Evolutionary conservation across 2,888 invertebrate genomes (phyloP).

Genomic region (Iphiclides podalirius): DNA sequence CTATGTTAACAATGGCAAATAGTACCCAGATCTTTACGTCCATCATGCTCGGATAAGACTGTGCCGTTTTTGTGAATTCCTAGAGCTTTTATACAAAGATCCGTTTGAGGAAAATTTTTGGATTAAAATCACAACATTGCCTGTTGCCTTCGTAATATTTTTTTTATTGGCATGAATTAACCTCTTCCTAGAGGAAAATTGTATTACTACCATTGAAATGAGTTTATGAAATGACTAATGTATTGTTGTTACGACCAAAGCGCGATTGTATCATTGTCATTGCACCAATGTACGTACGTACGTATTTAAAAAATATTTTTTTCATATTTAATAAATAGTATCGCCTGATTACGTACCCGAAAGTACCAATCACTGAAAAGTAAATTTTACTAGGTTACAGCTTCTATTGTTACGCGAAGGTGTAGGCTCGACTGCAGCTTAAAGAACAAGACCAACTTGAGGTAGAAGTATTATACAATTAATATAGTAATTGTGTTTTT

Average conservation of each 20-base stretch:
- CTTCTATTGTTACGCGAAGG: no score
- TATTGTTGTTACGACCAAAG: neutral
- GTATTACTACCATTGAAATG: conserved; percentile 40
- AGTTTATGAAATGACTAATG: conserved; percentile 20
- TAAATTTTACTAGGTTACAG: no score
- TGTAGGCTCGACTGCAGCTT: no score
- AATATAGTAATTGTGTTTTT: no score
- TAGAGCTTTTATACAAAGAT: conserved; percentile 51
- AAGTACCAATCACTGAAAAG: no score
- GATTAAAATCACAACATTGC: conserved; percentile 44
- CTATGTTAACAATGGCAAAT: conserved; percentile 41
- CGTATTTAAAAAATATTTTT: no score
- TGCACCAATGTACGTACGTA: neutral
- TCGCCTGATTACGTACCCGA: no score
- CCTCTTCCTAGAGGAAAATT: conserved; percentile 68
- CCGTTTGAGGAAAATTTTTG: conserved; percentile 57
- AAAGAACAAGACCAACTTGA: no score
- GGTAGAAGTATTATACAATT: no score
- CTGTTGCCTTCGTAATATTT: conserved; percentile 46
- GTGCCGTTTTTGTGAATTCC: conserved; percentile 35
- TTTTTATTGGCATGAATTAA: conserved; percentile 51
- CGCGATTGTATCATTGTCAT: neutral
- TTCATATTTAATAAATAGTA: no score
- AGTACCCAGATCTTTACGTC: conserved; percentile 33
- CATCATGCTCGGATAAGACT: conserved; percentile 47